Evolutionary conservation across 2,888 invertebrate species (phyloP).

Genomic region (Pachydiplax longipennis): DNA sequence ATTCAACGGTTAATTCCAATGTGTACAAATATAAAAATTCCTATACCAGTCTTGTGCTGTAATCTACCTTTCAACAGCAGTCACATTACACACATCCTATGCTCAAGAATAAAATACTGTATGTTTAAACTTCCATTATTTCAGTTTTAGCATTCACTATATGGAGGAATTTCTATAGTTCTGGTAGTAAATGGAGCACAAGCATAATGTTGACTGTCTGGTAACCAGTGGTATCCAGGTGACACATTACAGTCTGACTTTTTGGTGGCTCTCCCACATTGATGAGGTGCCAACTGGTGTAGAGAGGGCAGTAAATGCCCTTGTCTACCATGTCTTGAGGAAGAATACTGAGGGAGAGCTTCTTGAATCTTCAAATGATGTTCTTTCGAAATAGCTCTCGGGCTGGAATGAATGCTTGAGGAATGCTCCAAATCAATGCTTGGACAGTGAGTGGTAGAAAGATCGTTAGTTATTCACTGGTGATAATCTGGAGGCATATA

Average conservation of each 20-base stretch:
- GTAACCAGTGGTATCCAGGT: too few species aligned
- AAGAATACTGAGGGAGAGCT: slow-evolving; percentile 7
- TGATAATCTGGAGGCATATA: slow-evolving; percentile 60
- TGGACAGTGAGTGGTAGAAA: slow-evolving; percentile 41
- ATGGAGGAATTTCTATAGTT: slow-evolving; percentile 67
- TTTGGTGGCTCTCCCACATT: slow-evolving; percentile 45
- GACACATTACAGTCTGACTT: slow-evolving; percentile 79
- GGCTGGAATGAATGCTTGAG: slow-evolving; percentile 9
- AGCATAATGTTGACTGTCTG: slow-evolving; percentile 64
- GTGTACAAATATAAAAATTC: slow-evolving; percentile 45
- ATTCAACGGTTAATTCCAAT: slow-evolving; percentile 47
- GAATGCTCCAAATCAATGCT: slow-evolving; percentile 26
- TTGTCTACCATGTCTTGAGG: neutral
- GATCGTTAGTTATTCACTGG: slow-evolving; percentile 50
- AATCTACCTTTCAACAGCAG: slow-evolving; percentile 39
- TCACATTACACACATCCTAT: slow-evolving; percentile 40
- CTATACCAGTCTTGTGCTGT: slow-evolving; percentile 43
- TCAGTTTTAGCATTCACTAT: slow-evolving; percentile 66
- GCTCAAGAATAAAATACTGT: slow-evolving; percentile 37
- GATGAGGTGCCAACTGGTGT: slow-evolving; percentile 17
- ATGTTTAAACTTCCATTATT: slow-evolving; percentile 36
- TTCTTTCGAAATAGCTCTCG: neutral
- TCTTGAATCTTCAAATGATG: neutral
- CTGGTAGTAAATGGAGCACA: slow-evolving; percentile 63
- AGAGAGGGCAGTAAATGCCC: slow-evolving; percentile 19